Evolutionary conservation across 2,888 invertebrate genomes (phyloP), one percentile per base, ranked within the genome.

Genomic region (Limnephilus lunatus): DNA sequence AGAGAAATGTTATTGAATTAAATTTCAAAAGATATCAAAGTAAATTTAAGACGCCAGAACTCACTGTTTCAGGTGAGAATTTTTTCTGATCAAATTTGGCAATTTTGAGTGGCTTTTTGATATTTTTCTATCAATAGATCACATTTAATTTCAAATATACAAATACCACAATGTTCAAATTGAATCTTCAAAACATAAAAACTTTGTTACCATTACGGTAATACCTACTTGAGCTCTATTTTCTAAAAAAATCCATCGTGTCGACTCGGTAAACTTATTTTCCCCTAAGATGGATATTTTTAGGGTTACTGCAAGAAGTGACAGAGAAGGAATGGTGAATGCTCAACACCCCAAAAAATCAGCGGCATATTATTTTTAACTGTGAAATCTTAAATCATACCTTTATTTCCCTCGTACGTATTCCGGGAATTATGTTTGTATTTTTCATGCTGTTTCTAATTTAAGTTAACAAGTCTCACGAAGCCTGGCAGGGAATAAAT

Each of bases 391-490:
- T 30, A 86, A 39, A 39, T 30, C 83, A 30, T 82, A 2, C 15
- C 83, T 35, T 35, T 3, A 30, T 82, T 82, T 82, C 25, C 48
- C 44, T 48, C 12, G 32, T 86, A 25, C 85, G n/a, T n/a, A 35
- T 31, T 83, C 32, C 4, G 44, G 48, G 44, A 82, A 31, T 82
- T 31, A 15, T 85, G 85, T 85, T 31, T 85, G 85, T 85, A 85
- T 85, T 85, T 85, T 85, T 85, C 85, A 39, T 5, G 85, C 25
- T 85, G 85, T 39, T 31, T 35, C 88, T 88, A 80, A 88, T 88
- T 88, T 88, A 80, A 88, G 31, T 80, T 88, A 88, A 88, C 88
- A 88, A 88, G 88, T 31, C 68, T 88, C 85, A 19, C 44, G 35
- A 68, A 35, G 11, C 32, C 80, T 32, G 88, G 31, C 88, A 30